Percentiles rank a stretch among this genome's conserved stretches.
Conservation (phyloP, 2,888 invertebrate species). For the Alitta virens region DNA sequence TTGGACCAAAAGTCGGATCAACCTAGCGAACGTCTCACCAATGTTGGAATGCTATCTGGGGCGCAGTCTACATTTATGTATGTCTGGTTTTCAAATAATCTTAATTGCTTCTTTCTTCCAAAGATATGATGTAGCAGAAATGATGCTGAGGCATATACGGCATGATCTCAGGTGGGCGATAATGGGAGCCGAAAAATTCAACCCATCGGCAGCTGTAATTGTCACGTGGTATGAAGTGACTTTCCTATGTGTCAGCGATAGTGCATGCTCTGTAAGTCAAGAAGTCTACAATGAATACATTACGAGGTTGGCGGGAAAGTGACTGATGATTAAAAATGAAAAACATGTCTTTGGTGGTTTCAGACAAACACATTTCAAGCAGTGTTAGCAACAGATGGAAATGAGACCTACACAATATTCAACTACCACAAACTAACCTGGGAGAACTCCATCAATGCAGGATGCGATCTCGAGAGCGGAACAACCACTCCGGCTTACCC, state of each 20-base stretch:
- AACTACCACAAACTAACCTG: constrained; percentile 90
- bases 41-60: no score
- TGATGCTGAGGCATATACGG: background rate
- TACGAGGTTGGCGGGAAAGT: no score
- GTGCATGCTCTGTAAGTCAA: no score
- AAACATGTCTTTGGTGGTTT: constrained; percentile 10
- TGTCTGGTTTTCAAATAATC: no score
- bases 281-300: no score
- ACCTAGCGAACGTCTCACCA: no score
- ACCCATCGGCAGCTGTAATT: background rate
- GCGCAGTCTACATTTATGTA: no score
- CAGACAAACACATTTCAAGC: constrained; percentile 95
- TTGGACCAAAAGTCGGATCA: no score
- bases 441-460: constrained; percentile 58
- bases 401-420: constrained; percentile 90
- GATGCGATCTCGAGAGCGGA: background rate
- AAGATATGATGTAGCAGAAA: background rate
- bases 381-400: constrained; percentile 88
- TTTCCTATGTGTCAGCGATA: no score
- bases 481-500: no score
- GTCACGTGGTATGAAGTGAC: background rate
- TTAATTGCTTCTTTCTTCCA: no score
- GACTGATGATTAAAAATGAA: no score
- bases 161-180: background rate
- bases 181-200: background rate